Evolutionary conservation across 1,140 invertebrate species (phyloP).

Genomic region (Aricia agestis): DNA sequence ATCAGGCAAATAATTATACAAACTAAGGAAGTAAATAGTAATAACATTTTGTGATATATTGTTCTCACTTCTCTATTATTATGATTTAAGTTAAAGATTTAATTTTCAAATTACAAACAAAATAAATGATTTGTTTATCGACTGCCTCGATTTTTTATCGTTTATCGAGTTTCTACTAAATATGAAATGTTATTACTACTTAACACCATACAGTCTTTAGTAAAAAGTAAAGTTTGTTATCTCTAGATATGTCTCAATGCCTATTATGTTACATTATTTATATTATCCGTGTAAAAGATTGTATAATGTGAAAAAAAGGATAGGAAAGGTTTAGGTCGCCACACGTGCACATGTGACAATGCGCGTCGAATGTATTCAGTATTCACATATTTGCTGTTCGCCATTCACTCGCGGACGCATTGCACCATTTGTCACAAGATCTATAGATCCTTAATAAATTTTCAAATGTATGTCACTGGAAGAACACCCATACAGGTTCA

Average conservation of each 20-base stretch:
- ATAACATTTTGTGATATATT: background rate
- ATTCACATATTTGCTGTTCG: conserved; percentile 57
- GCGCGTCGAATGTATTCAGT: conserved; percentile 50
- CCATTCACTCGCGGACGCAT: conserved; percentile 37
- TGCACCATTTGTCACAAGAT: conserved; percentile 32
- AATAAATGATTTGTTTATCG: no score
- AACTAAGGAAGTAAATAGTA: background rate
- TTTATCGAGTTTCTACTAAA: no score
- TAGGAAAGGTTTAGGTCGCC: conserved; percentile 17
- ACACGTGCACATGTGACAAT: conserved; percentile 53
- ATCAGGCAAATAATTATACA: background rate
- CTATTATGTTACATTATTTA: background rate
- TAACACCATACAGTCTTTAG: no score
- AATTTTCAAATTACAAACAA: no score
- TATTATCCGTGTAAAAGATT: background rate
- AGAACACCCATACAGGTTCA: conserved; percentile 23
- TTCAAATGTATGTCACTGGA: background rate
- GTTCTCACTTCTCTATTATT: no score
- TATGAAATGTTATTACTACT: no score
- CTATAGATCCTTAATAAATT: conserved; percentile 9
- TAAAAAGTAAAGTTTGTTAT: no score
- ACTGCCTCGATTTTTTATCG: no score
- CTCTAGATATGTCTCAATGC: no score
- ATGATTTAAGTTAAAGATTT: no score
- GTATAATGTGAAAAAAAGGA: conserved; percentile 8